Conservation (phyloP, 2,888 invertebrate species). For the Acleris holmiana region DNA sequence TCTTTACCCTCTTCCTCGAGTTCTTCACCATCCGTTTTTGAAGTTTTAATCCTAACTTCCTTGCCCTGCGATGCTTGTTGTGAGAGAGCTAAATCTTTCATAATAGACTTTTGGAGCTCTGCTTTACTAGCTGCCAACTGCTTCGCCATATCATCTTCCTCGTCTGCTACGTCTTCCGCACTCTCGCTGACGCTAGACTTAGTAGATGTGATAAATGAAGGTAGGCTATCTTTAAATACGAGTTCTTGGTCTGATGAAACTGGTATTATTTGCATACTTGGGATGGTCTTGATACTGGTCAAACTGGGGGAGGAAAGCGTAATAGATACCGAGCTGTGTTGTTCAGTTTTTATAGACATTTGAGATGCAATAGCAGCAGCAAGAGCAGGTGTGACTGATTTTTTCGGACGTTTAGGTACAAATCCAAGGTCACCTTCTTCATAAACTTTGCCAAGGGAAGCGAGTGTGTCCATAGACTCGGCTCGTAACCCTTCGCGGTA, state of each 20-base stretch:
- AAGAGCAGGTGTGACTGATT: slow-evolving; percentile 45
- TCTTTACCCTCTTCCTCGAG: background rate
- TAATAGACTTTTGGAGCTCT: slow-evolving; percentile 70
- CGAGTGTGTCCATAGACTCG: slow-evolving; percentile 72
- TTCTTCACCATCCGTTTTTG: slow-evolving; percentile 36
- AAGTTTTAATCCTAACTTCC: slow-evolving; percentile 33
- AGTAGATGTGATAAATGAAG: slow-evolving; percentile 67
- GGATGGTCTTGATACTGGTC: slow-evolving; percentile 67
- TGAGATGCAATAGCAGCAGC: slow-evolving; percentile 46
- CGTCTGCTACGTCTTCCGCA: slow-evolving; percentile 49
- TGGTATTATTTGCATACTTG: slow-evolving; percentile 64
- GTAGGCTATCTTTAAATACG: slow-evolving; percentile 61
- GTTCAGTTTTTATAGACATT: slow-evolving; percentile 48
- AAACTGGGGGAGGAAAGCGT: slow-evolving; percentile 54
- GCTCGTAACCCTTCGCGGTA: slow-evolving; percentile 68
- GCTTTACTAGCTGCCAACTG: slow-evolving; percentile 63
- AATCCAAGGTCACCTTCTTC: slow-evolving; percentile 88
- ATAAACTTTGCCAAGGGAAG: slow-evolving; percentile 83
- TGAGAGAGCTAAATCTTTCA: slow-evolving; percentile 69
- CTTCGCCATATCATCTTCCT: slow-evolving; percentile 56
- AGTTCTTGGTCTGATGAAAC: slow-evolving; percentile 48
- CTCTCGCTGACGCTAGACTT: slow-evolving; percentile 54
- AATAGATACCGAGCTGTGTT: slow-evolving; percentile 42
- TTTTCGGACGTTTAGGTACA: slow-evolving; percentile 78
- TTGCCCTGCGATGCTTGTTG: slow-evolving; percentile 44